Conservation (phyloP, 2,113 vertebrate genomes). For the Protobothrops mucrosquamatus region DNA sequence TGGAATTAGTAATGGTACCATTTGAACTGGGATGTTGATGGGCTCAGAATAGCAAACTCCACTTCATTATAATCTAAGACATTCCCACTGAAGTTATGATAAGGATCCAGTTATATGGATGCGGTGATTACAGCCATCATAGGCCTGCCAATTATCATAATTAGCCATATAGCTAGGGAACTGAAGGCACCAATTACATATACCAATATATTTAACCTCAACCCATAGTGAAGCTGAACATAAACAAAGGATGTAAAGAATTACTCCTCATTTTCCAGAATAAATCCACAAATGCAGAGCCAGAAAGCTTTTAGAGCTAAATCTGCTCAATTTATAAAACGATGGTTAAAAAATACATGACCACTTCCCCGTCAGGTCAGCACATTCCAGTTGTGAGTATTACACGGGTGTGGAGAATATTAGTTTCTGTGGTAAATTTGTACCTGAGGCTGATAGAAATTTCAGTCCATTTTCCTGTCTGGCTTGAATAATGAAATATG, state of each 20-base stretch:
- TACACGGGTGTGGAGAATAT: background rate
- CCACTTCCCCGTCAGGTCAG: background rate
- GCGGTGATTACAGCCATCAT: background rate
- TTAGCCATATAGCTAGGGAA: background rate
- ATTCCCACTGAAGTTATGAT: background rate
- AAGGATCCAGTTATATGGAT: background rate
- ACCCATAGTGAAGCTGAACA: background rate
- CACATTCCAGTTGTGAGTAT: background rate
- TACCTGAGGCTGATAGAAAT: constrained; percentile 14
- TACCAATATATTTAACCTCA: background rate
- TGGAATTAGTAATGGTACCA: background rate
- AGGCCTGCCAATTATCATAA: background rate
- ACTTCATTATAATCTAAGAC: background rate
- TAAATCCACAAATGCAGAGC: background rate
- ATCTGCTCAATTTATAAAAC: background rate
- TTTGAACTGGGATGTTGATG: background rate
- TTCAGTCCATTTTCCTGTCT: constrained; percentile 27
- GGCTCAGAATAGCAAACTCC: background rate
- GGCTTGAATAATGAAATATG: constrained; percentile 36
- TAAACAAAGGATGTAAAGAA: background rate
- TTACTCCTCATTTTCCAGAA: background rate
- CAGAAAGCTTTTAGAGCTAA: background rate
- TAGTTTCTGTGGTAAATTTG: constrained; percentile 9
- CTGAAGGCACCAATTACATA: background rate
- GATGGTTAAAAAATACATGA: background rate